A percentile compares a stretch with the other conserved stretches of the same genome.
phyloP scores from a whole-genome alignment of 2,888 invertebrate species.

The Machimus rusticus region DNA sequence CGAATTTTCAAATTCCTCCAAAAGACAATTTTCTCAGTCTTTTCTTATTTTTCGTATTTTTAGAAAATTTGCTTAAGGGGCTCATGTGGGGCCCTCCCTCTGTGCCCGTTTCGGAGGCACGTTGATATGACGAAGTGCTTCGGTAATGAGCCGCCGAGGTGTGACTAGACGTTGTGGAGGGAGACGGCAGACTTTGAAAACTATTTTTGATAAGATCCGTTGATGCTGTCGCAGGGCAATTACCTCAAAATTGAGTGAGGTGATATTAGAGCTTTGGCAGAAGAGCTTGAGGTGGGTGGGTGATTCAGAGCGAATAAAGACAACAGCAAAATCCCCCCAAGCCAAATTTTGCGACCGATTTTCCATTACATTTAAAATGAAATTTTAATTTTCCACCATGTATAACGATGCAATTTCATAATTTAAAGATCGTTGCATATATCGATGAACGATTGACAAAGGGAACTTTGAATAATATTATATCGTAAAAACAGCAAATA shows the following conservation, averaged over 20 bases:
- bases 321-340: neutral
- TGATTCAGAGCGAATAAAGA: neutral
- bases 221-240: constrained; percentile 10
- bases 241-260: constrained; percentile 12
- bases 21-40: neutral
- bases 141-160: neutral
- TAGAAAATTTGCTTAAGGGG: constrained; percentile 3
- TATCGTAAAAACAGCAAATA: too few species aligned
- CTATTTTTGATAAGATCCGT: constrained; percentile 24
- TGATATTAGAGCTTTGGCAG: neutral
- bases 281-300: neutral
- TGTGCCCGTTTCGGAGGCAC: neutral
- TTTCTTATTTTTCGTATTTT: neutral
- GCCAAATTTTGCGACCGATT: neutral
- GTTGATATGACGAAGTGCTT: neutral
- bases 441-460: too few species aligned
- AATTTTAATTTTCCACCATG: neutral
- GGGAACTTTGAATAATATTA: too few species aligned
- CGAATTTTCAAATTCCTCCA: neutral
- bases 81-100: neutral
- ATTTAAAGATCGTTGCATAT: too few species aligned
- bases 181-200: neutral
- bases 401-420: neutral
- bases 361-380: neutral
- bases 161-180: neutral